phyloP scores from a whole-genome alignment of 1,140 invertebrate species.

The Physella acuta region DNA sequence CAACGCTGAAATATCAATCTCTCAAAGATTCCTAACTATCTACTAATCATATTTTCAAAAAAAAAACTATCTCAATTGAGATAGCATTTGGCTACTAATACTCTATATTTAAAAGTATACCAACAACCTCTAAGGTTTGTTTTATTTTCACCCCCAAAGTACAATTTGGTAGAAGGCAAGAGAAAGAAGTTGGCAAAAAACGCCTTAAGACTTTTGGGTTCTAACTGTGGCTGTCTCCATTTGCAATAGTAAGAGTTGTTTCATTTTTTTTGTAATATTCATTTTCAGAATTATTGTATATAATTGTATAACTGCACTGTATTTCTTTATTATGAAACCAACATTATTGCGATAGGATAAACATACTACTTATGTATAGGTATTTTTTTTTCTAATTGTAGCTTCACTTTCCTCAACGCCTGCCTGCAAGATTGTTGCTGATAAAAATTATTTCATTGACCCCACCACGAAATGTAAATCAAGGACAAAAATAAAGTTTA shows the following conservation, averaged over 20 bases:
- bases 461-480: conserved; percentile 51
- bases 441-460: conserved; percentile 50
- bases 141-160: neutral
- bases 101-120: too few relatives aligned
- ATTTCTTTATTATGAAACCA: too few relatives aligned
- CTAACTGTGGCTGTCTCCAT: neutral
- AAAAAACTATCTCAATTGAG: too few relatives aligned
- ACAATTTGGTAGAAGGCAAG: neutral
- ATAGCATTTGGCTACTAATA: too few relatives aligned
- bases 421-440: conserved; percentile 47
- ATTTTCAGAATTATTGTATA: too few relatives aligned
- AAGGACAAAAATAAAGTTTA: conserved; percentile 47
- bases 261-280: too few relatives aligned
- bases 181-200: neutral
- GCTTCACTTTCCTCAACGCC: conserved; percentile 39
- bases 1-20: too few relatives aligned
- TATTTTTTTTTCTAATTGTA: too few relatives aligned
- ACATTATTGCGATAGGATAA: too few relatives aligned
- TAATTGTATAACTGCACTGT: too few relatives aligned
- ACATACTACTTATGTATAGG: neutral
- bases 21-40: neutral
- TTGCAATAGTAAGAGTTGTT: too few relatives aligned
- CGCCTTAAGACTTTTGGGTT: neutral
- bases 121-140: neutral
- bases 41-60: too few relatives aligned